Conservation (phyloP, 2,113 vertebrate species). For the Callaeas wilsoni region DNA sequence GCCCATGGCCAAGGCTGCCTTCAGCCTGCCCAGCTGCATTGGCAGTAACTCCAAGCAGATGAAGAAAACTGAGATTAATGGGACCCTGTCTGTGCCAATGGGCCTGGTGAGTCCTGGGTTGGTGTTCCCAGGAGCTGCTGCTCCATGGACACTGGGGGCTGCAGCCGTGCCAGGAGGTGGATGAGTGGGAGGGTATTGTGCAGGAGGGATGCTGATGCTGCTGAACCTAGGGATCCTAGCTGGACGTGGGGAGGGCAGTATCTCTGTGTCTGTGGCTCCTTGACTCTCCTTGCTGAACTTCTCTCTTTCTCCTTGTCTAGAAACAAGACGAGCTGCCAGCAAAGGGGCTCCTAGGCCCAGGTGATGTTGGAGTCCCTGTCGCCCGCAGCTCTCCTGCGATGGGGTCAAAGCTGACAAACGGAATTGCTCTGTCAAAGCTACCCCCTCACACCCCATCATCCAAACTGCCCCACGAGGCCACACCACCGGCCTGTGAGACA, state of each 20-base stretch:
- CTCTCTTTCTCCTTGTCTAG: conserved; percentile 2
- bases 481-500: conserved; percentile 64
- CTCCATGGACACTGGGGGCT: no score
- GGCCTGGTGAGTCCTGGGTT: conserved; percentile 70
- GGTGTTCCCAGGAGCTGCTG: background rate
- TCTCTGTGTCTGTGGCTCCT: background rate
- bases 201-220: background rate
- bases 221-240: background rate
- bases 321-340: conserved; percentile 11
- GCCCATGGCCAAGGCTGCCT: conserved; percentile 54
- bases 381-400: background rate
- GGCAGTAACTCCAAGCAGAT: conserved; percentile 49
- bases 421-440: background rate
- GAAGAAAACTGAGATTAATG: conserved; percentile 71
- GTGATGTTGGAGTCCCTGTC: conserved; percentile 77
- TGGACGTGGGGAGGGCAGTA: background rate
- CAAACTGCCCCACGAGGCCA: conserved; percentile 38
- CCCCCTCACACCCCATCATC: conserved; percentile 37
- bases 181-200: accelerated
- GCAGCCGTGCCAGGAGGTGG: background rate
- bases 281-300: background rate
- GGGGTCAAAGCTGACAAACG: conserved; percentile 34
- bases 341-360: conserved; percentile 72
- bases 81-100: conserved; percentile 65
- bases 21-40: conserved; percentile 51